These are phyloP conservation scores for Apistogramma diplotaenia DNA, from an alignment of 2,113 vertebrate genomes.

Conservation along the genomic window DNA sequence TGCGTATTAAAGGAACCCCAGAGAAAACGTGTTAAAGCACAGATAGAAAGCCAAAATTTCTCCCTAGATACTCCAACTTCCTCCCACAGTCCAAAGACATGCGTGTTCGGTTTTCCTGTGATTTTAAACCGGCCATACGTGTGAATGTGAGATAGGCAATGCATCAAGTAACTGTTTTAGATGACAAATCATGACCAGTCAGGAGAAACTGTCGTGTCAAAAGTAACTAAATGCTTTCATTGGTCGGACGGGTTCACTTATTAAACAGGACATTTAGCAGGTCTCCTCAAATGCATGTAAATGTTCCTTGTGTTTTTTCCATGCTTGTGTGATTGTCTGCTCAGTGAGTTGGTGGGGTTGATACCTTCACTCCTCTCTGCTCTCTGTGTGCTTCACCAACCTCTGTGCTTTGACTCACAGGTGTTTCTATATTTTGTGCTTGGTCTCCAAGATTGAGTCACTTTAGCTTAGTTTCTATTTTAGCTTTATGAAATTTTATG, in stretches of 20 bases:
- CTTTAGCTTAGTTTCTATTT: background rate
- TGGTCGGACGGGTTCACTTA: background rate
- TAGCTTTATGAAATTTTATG: background rate
- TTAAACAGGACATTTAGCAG: background rate
- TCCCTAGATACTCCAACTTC: background rate
- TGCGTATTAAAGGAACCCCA: background rate
- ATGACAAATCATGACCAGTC: conserved; percentile 7
- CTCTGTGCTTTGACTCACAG: background rate
- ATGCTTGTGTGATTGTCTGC: background rate
- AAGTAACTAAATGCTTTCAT: background rate
- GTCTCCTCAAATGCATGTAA: background rate
- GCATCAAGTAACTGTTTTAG: conserved; percentile 7
- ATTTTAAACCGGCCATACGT: background rate
- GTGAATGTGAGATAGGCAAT: background rate
- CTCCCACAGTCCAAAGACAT: background rate
- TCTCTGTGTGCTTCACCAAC: background rate
- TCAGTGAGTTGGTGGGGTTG: background rate
- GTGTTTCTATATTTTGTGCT: background rate
- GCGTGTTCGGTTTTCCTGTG: background rate
- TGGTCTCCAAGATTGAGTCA: background rate
- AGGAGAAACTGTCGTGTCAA: background rate
- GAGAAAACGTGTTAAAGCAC: background rate
- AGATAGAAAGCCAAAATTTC: background rate
- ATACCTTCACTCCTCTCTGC: background rate
- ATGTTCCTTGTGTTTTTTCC: too few species aligned